A percentile compares a stretch with the other conserved stretches of the same genome.
Conservation (phyloP, 35 echinoderm and acorn worm genomes). For the Ophiothrix spiculata region DNA sequence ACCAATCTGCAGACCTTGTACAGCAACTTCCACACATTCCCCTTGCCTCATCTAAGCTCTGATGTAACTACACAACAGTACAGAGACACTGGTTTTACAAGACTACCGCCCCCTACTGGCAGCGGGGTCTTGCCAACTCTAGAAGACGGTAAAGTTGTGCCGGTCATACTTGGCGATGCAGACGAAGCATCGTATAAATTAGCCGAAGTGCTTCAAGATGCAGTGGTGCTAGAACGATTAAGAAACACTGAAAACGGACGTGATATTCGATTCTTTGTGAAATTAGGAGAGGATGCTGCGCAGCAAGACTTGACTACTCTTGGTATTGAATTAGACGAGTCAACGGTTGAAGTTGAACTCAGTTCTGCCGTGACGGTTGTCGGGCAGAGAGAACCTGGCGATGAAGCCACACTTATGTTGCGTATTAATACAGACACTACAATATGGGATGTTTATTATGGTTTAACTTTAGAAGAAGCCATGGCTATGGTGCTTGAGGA, state of each 20-base stretch:
- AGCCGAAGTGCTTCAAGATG: conserved; percentile 73
- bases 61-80: background rate
- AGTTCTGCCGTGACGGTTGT: conserved; percentile 22
- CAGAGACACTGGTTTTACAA: conserved; percentile 29
- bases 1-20: conserved; percentile 40
- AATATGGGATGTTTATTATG: conserved; percentile 77
- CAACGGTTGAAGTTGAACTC: conserved; percentile 28
- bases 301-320: conserved; percentile 49
- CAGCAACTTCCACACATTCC: conserved; percentile 59
- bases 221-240: conserved; percentile 57
- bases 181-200: conserved; percentile 35
- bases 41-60: conserved; percentile 39
- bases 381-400: conserved; percentile 12
- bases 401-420: conserved; percentile 34
- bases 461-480: conserved; percentile 47
- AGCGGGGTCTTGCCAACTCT: conserved; percentile 39
- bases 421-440: conserved; percentile 43
- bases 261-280: conserved; percentile 73
- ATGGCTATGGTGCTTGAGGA: conserved; percentile 55
- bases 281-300: conserved; percentile 39
- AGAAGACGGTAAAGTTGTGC: conserved; percentile 36
- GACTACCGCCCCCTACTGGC: conserved; percentile 51
- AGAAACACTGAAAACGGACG: conserved; percentile 53
- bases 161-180: conserved; percentile 24
- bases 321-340: conserved; percentile 36